These are phyloP conservation scores for Empidonax alnorum DNA, from an alignment of 2,113 vertebrate genomes.

Conservation along the genomic window DNA sequence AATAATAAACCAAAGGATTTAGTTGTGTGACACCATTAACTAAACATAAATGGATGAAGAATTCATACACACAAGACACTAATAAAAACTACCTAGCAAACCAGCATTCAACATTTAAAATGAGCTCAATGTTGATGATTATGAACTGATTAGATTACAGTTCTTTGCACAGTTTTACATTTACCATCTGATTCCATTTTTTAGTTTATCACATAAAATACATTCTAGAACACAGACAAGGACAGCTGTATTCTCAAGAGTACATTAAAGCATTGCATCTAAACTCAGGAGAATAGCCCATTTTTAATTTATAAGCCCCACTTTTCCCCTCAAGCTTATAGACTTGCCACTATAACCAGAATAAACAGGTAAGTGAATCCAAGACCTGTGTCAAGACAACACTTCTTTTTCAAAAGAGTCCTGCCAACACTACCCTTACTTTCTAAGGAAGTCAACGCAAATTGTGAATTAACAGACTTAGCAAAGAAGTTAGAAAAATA, in stretches of 20 bases:
- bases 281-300: not conserved
- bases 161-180: not conserved
- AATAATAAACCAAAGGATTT: not conserved
- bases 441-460: not conserved
- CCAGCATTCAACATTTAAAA: not conserved
- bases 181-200: not conserved
- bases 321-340: not conserved
- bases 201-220: not conserved
- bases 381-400: not conserved
- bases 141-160: not conserved
- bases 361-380: not conserved
- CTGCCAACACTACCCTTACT: not conserved
- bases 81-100: not conserved
- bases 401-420: not conserved
- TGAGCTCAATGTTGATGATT: not conserved
- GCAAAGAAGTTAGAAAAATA: not conserved
- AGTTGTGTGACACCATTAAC: not conserved
- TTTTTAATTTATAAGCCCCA: not conserved
- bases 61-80: not conserved
- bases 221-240: not conserved
- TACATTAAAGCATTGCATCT: not conserved
- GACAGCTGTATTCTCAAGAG: not conserved
- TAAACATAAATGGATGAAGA: not conserved
- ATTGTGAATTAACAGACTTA: not conserved
- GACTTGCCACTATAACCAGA: not conserved